phyloP scores from a whole-genome alignment of 2,113 vertebrate species.

The Muntiacus reevesi region DNA sequence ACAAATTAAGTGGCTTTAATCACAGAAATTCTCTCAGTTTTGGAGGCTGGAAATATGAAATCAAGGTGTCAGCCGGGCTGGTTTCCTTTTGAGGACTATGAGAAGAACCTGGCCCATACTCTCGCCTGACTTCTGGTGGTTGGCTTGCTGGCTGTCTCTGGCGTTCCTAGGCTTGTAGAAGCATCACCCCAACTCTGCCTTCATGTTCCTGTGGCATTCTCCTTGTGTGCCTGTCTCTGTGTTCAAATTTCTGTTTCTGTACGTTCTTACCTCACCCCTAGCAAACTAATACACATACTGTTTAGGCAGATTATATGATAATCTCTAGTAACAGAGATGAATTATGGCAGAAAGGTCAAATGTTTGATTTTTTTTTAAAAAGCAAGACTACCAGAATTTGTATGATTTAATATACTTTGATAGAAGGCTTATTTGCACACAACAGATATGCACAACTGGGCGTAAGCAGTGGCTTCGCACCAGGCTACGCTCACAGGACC shows the following conservation, averaged over 20 bases:
- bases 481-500: background rate
- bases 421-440: background rate
- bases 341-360: background rate
- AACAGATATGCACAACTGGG: background rate
- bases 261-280: background rate
- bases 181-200: background rate
- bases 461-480: background rate
- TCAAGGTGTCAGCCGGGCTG: background rate
- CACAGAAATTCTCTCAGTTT: background rate
- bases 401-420: background rate
- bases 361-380: constrained; percentile 16
- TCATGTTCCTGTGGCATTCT: background rate
- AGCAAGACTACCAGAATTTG: background rate
- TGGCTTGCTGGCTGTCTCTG: background rate
- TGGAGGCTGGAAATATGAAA: background rate
- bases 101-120: background rate
- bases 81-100: background rate
- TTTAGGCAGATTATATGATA: background rate
- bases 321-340: background rate
- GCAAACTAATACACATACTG: background rate
- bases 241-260: background rate
- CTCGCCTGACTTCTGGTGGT: background rate
- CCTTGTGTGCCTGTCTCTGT: background rate
- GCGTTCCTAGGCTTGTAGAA: background rate
- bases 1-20: background rate